A percentile compares a stretch with the other conserved stretches of the same genome.
These are phyloP conservation scores for Phocoena phocoena DNA, from an alignment of 2,113 vertebrate species.

Conservation along the genomic window DNA sequence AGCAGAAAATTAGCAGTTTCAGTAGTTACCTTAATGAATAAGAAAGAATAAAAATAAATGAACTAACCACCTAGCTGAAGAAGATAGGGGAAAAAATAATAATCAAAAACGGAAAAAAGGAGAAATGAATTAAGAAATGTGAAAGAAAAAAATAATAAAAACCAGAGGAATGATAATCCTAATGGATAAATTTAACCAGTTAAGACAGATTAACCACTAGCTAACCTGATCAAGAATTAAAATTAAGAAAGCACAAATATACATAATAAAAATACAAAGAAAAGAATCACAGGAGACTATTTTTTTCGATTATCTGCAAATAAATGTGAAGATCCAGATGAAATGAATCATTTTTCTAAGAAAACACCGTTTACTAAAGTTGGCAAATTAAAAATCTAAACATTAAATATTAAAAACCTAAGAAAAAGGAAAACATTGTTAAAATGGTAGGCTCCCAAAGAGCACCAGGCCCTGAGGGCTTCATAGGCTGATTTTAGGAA, in stretches of 20 bases:
- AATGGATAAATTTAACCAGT: background rate
- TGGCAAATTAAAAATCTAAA: background rate
- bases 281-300: background rate
- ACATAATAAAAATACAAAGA: background rate
- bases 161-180: background rate
- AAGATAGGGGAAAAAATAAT: background rate
- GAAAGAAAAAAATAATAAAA: constrained; percentile 23
- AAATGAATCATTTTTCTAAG: background rate
- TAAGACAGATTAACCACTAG: background rate
- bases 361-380: background rate
- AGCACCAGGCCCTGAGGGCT: background rate
- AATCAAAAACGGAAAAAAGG: background rate
- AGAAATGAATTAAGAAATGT: background rate
- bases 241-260: background rate
- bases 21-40: background rate
- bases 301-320: background rate
- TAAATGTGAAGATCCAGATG: background rate
- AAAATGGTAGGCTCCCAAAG: background rate
- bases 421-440: background rate
- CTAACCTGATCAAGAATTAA: background rate
- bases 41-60: background rate
- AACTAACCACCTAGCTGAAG: background rate
- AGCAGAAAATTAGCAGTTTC: background rate
- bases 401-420: background rate
- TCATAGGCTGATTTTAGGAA: background rate